Evolutionary conservation across 2,888 invertebrate species (phyloP).

Genomic region (Temnothorax unifasciatus): DNA sequence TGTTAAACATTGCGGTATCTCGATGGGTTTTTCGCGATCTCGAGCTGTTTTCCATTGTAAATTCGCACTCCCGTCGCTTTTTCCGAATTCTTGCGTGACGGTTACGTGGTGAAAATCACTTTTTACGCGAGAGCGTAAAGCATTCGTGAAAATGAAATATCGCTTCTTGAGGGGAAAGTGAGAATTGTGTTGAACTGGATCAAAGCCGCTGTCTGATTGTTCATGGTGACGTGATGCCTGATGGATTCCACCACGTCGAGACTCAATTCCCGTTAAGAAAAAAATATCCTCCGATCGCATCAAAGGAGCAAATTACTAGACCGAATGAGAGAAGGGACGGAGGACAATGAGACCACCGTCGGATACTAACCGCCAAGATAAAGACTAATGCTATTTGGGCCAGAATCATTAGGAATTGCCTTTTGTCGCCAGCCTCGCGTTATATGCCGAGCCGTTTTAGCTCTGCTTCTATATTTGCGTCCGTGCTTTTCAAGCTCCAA

Average conservation of each 20-base stretch:
- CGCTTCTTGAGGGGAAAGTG: conserved; percentile 1
- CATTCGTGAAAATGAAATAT: conserved; percentile 50
- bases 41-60: conserved; percentile 50
- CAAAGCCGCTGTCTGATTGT: conserved; percentile 30
- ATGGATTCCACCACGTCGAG: conserved; percentile 5
- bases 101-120: conserved; percentile 33
- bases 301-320: conserved; percentile 33
- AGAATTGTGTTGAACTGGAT: conserved; percentile 38
- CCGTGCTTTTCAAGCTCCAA: conserved; percentile 74
- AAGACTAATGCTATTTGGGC: conserved; percentile 75
- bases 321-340: conserved; percentile 11
- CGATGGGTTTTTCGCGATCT: conserved; percentile 30
- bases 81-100: conserved; percentile 38
- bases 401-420: conserved; percentile 79
- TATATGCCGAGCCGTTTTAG: conserved; percentile 31
- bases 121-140: conserved; percentile 3
- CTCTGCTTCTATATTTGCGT: conserved; percentile 38
- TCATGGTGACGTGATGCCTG: neutral
- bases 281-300: conserved; percentile 39
- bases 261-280: neutral
- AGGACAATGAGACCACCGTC: conserved; percentile 66
- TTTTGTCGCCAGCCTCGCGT: conserved; percentile 67
- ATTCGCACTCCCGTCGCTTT: neutral
- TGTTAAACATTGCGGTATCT: conserved; percentile 60
- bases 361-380: conserved; percentile 59